These are phyloP conservation scores for Thymelicus acteon DNA, from an alignment of 2,888 invertebrate genomes.

Conservation along the genomic window DNA sequence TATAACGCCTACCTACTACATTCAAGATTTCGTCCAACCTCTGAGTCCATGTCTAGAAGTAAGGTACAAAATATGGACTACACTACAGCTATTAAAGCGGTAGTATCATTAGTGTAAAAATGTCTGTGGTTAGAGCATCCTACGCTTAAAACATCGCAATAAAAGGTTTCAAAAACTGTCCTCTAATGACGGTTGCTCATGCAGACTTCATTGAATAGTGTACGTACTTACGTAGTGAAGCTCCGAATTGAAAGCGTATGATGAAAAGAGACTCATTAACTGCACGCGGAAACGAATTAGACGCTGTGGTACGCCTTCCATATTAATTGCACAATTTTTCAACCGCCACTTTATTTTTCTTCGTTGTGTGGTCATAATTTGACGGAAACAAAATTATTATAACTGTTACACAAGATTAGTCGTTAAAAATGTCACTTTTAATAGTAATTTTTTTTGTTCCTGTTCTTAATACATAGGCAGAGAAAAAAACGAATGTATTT, in stretches of 20 bases:
- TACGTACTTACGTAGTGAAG: background rate
- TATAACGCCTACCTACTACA: no score
- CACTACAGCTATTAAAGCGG: background rate
- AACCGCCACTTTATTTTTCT: slow-evolving; percentile 30
- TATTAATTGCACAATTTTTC: slow-evolving; percentile 37
- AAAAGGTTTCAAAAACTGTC: background rate
- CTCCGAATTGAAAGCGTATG: slow-evolving; percentile 26
- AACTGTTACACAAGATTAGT: slow-evolving; percentile 24
- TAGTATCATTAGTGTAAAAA: background rate
- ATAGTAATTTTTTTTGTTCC: background rate
- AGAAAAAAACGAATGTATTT: no score
- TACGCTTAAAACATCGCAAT: slow-evolving; percentile 2
- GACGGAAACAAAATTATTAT: slow-evolving; percentile 31
- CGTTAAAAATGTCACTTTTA: slow-evolving; percentile 26
- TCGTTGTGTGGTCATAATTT: slow-evolving; percentile 30
- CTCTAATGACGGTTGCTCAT: slow-evolving; percentile 17
- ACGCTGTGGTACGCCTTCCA: slow-evolving; percentile 25
- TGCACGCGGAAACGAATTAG: slow-evolving; percentile 32
- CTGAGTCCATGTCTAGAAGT: no score
- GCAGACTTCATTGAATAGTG: background rate
- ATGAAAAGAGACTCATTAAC: slow-evolving; percentile 36
- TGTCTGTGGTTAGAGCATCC: background rate
- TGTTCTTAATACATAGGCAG: background rate
- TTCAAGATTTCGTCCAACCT: no score
- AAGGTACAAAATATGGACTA: background rate